Conservation (phyloP, 2,888 invertebrate genomes). For the Nasonia oneida region DNA sequence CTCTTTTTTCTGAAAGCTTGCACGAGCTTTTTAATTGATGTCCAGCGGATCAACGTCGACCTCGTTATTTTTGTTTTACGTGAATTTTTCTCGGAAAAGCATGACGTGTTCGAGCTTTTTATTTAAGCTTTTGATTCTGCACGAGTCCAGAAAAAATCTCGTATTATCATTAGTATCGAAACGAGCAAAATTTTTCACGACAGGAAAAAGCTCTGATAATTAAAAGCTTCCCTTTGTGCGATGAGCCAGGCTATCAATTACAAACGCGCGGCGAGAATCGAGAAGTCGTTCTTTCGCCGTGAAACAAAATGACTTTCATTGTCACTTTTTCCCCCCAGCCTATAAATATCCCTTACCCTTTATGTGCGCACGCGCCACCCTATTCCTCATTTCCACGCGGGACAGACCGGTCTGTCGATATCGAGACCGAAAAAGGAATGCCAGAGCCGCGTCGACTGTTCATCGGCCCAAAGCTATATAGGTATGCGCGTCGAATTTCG, state of each 20-base stretch:
- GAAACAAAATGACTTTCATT: slow-evolving; percentile 2
- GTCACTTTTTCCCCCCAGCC: neutral
- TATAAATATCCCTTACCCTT: slow-evolving; percentile 33
- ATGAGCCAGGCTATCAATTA: neutral
- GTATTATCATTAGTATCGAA: neutral
- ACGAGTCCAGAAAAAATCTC: neutral
- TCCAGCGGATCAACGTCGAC: neutral
- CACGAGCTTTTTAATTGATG: neutral
- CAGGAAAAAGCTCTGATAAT: slow-evolving; percentile 5
- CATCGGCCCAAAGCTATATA: neutral
- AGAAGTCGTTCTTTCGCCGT: neutral
- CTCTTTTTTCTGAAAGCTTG: neutral
- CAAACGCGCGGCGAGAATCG: neutral
- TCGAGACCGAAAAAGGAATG: slow-evolving; percentile 1
- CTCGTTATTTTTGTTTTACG: neutral
- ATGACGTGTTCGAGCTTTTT: no score
- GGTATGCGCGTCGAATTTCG: neutral
- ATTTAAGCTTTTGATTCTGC: no score
- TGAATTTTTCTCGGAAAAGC: neutral
- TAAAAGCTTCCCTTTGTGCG: neutral
- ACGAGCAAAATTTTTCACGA: neutral
- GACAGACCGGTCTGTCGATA: slow-evolving; percentile 52
- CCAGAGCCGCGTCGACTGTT: slow-evolving; percentile 29
- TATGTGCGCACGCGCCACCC: no score
- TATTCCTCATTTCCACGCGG: slow-evolving; percentile 25